phyloP scores from a whole-genome alignment of 2,797 vertebrate species.

The Microchirus variegatus region DNA sequence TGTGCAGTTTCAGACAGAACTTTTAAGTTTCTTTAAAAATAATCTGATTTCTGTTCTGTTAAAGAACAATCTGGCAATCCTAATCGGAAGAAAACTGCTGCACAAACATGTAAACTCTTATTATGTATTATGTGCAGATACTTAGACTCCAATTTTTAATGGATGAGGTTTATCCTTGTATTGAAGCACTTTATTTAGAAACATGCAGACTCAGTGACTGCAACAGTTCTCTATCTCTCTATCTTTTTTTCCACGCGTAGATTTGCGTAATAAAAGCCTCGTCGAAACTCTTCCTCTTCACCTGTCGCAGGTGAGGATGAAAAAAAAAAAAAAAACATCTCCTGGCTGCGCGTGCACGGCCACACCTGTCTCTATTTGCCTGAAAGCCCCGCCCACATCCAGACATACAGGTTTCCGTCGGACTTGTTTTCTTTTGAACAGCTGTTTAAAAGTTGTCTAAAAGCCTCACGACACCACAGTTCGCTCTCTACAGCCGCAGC shows the following conservation, averaged over 20 bases:
- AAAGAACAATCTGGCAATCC: too few species aligned
- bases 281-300: conserved; percentile 37
- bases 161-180: too few species aligned
- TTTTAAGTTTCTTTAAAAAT: too few species aligned
- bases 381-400: conserved; percentile 45
- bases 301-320: neutral
- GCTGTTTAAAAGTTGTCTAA: conserved; percentile 25
- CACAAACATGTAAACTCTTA: too few species aligned
- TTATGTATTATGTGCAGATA: too few species aligned
- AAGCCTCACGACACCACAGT: neutral
- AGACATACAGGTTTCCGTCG: conserved; percentile 61
- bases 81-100: too few species aligned
- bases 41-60: too few species aligned
- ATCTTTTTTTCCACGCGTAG: neutral
- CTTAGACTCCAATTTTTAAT: too few species aligned
- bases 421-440: conserved; percentile 53
- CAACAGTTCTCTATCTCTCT: too few species aligned
- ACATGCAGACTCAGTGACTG: too few species aligned
- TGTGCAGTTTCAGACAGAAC: too few species aligned
- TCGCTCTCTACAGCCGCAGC: neutral
- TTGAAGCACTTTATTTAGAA: too few species aligned
- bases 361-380: conserved; percentile 51
- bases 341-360: neutral
- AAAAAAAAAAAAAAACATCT: neutral
- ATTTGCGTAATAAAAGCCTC: conserved; percentile 23